Evolutionary conservation across 2,113 vertebrate species (phyloP).

Genomic region (Chamaetylas fuelleborni): DNA sequence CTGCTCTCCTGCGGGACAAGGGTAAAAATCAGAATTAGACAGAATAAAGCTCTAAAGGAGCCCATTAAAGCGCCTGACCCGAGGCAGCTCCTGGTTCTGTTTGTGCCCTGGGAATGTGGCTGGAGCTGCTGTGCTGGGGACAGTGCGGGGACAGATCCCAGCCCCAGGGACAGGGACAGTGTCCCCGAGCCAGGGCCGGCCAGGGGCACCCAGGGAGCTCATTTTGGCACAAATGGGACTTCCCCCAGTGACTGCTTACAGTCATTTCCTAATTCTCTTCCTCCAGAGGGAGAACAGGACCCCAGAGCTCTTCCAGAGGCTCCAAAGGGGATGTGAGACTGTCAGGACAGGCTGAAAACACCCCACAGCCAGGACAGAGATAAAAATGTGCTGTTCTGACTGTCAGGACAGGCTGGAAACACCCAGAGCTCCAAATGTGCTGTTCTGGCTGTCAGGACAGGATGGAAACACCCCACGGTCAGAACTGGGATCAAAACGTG

Average conservation of each 20-base stretch:
- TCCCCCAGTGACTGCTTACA: background rate
- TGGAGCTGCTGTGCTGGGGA: background rate
- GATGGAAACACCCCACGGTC: background rate
- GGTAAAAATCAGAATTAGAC: background rate
- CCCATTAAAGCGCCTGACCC: background rate
- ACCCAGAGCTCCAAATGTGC: background rate
- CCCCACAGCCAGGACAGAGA: rapidly evolving
- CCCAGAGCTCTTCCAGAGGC: background rate
- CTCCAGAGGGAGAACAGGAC: background rate
- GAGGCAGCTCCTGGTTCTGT: background rate
- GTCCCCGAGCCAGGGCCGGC: background rate
- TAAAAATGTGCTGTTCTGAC: background rate
- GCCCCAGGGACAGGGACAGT: background rate
- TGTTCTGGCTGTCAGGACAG: background rate
- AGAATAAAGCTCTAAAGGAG: background rate
- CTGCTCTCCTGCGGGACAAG: background rate
- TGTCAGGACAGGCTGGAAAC: background rate
- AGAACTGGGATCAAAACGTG: rapidly evolving
- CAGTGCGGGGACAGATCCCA: background rate
- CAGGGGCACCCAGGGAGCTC: background rate
- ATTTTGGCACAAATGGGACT: background rate
- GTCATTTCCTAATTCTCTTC: background rate
- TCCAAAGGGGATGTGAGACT: background rate
- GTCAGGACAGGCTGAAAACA: background rate
- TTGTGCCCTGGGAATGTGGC: background rate